A percentile compares a stretch with the other conserved stretches of the same genome.
These are phyloP conservation scores for Zosterops japonicus DNA, from an alignment of 2,113 vertebrate species.

Conservation along the genomic window DNA sequence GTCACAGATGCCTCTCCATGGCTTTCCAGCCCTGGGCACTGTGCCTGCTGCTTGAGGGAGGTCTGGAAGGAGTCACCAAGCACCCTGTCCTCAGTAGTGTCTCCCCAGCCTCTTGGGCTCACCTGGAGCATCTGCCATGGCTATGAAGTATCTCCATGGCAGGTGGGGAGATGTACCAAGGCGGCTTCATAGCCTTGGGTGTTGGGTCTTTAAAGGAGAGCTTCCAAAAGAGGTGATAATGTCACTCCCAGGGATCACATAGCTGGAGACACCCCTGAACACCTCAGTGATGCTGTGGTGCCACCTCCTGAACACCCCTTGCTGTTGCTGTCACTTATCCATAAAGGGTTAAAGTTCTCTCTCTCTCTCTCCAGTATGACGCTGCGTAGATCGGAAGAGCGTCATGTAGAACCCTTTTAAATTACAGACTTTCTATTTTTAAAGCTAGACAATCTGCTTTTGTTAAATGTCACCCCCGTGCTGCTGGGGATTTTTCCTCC, in stretches of 20 bases:
- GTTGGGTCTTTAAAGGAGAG: neutral
- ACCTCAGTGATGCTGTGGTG: neutral
- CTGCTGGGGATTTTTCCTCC: neutral
- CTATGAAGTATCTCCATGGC: neutral
- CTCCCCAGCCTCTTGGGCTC: neutral
- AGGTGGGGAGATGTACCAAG: neutral
- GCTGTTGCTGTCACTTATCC: neutral
- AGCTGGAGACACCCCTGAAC: neutral
- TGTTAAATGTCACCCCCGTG: neutral
- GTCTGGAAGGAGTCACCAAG: neutral
- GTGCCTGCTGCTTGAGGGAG: neutral
- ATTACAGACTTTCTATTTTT: neutral
- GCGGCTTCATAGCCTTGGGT: neutral
- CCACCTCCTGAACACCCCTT: neutral
- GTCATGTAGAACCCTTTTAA: no score
- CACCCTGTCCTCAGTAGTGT: neutral
- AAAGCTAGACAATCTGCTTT: neutral
- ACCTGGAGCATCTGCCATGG: accelerated
- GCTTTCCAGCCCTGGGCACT: neutral
- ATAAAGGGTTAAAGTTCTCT: neutral
- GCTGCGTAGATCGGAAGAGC: no score
- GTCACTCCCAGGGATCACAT: neutral
- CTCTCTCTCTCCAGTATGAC: no score
- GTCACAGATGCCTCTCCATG: neutral
- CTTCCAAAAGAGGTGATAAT: neutral